phyloP scores from a whole-genome alignment of 2,888 invertebrate species.

The Creontiades dilutus region DNA sequence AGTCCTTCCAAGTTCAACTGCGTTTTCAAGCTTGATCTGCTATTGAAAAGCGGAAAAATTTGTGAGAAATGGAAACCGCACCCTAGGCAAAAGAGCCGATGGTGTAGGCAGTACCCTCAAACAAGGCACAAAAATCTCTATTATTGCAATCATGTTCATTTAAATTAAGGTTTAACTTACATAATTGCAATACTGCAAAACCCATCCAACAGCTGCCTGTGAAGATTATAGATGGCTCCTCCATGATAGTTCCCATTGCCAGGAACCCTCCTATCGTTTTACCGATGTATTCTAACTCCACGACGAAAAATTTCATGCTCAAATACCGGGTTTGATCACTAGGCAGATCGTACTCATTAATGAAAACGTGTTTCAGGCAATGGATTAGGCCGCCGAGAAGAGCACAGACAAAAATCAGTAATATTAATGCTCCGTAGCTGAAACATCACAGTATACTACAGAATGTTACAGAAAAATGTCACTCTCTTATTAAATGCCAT shows the following conservation, averaged over 20 bases:
- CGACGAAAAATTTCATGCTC: conserved; percentile 40
- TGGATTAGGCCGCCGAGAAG: conserved; percentile 41
- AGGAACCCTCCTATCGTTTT: conserved; percentile 38
- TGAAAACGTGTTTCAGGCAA: conserved; percentile 26
- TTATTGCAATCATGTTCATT: neutral
- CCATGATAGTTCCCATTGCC: neutral
- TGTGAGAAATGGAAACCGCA: no score
- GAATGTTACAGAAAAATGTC: no score
- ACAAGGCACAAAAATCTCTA: no score
- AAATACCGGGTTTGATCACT: conserved; percentile 6
- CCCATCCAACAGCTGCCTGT: neutral
- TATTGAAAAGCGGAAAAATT: no score
- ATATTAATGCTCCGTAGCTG: neutral
- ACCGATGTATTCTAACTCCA: conserved; percentile 46
- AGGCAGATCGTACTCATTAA: conserved; percentile 50
- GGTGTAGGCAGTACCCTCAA: no score
- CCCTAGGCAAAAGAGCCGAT: no score
- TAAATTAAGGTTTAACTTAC: neutral
- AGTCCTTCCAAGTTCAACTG: no score
- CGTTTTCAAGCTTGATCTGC: no score
- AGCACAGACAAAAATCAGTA: neutral
- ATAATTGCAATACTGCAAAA: neutral
- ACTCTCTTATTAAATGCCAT: no score
- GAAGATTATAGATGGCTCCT: neutral
- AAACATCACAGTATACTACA: neutral